Evolutionary conservation across 23 tunicate genomes (phyloP).

Genomic region (Halocynthia aurantium): DNA sequence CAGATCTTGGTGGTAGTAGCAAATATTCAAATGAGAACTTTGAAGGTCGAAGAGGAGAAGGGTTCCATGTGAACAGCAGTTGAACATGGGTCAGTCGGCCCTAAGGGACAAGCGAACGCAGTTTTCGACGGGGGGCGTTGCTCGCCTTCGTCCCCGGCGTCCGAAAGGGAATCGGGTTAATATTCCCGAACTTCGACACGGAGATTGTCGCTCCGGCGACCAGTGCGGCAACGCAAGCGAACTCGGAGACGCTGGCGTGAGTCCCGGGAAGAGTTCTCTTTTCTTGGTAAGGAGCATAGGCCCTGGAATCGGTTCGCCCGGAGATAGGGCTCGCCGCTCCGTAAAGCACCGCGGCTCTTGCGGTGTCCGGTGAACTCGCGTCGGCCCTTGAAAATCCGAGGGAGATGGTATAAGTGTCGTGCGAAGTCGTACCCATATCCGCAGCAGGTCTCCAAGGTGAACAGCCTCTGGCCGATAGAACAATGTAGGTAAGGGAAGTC

Average conservation of each 20-base stretch:
- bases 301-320: constrained; percentile 49
- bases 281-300: constrained; percentile 25
- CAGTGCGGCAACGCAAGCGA: constrained; percentile 35
- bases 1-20: constrained; percentile 66
- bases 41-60: constrained; percentile 60
- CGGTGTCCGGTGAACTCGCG: constrained; percentile 53
- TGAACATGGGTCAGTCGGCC: constrained; percentile 68
- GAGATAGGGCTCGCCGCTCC: constrained; percentile 32
- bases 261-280: constrained; percentile 51
- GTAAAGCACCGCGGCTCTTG: constrained; percentile 37
- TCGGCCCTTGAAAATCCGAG: constrained; percentile 62
- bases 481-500: constrained; percentile 51
- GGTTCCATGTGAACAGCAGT: constrained; percentile 68
- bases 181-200: constrained; percentile 38
- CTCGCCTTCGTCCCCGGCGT: background rate
- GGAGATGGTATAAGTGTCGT: constrained; percentile 1
- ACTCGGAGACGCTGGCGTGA: constrained; percentile 16
- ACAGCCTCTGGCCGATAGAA: too few relatives aligned
- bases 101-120: constrained; percentile 29
- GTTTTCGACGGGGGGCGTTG: constrained; percentile 1
- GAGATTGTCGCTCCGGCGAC: constrained; percentile 14
- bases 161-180: constrained; percentile 42
- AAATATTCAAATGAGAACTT: constrained; percentile 59
- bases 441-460: constrained; percentile 80
- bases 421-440: constrained; percentile 66